Percentiles rank a stretch among this genome's conserved stretches.
phyloP scores from a whole-genome alignment of 2,113 vertebrate species.

The Albula goreensis region DNA sequence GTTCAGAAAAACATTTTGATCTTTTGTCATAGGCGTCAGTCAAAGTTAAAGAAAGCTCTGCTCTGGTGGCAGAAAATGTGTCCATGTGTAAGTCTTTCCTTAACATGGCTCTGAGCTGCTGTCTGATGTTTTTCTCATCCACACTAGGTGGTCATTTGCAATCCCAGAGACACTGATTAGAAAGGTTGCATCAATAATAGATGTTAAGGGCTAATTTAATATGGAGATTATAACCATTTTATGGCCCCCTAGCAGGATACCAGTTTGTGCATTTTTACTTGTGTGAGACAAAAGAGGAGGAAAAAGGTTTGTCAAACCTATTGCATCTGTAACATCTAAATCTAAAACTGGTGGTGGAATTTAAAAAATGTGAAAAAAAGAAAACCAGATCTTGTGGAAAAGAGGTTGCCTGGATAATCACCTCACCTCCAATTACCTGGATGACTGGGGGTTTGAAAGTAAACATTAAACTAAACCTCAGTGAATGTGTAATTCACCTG shows the following conservation, averaged over 20 bases:
- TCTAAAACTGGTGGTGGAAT: too few relatives aligned
- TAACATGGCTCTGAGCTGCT: conserved; percentile 24
- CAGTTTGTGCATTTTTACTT: conserved; percentile 30
- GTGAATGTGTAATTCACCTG: too few relatives aligned
- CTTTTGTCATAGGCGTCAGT: not conserved
- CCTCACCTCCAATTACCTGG: not conserved
- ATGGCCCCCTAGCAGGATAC: conserved; percentile 36
- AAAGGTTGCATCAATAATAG: conserved; percentile 38
- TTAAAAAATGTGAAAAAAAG: too few relatives aligned
- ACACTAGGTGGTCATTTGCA: not conserved
- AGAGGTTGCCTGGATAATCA: not conserved
- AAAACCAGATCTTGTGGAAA: not conserved
- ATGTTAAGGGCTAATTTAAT: conserved; percentile 32
- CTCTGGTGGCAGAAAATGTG: not conserved
- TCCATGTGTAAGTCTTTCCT: not conserved
- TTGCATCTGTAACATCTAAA: too few relatives aligned
- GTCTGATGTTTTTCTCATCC: not conserved
- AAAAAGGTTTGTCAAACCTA: not conserved
- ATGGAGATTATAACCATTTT: conserved; percentile 26
- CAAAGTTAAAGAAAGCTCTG: not conserved
- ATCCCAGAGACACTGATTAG: conserved; percentile 22
- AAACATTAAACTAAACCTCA: not conserved
- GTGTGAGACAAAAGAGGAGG: not conserved
- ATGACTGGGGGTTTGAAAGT: not conserved
- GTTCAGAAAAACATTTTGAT: not conserved